Evolutionary conservation across 2,113 vertebrate genomes (phyloP), one percentile per base, ranked within the genome.

Genomic region (Empidonax alnorum): DNA sequence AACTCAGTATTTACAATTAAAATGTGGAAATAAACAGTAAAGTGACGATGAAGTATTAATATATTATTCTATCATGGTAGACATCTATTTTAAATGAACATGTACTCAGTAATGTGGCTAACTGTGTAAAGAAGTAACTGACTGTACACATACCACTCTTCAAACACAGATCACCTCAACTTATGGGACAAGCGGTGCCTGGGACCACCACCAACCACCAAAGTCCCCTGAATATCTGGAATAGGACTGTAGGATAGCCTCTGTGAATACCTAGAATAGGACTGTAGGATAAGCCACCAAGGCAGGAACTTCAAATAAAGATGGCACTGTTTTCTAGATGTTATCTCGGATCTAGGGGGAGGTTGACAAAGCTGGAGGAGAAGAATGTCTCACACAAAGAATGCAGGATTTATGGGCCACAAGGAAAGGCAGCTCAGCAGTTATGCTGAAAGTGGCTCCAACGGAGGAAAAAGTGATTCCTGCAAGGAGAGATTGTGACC

Each of bases 1-100:
- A 77, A 77, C 44, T 78, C 37, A 53, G 22, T 76, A 84, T 58
- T 84, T 90, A 83, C 39, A 81, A 89, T 66, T 95, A 73, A 82
- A 89, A 78, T 92, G 53, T 63, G 53, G 47, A 89, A 95, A 89
- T 81, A 89, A 69, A 33, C 50, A 81, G 8, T 77, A 77, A 93
- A 93, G 90, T 85, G 12, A 33, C 41, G 33, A 46, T 46, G 56
- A 80, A 93, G 23, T 41, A 79, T 14, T 42, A 92, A 71, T 42
- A 75, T 24, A 58, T 84, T 80, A 68, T 73, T 73, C 37, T 72
- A 28, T 61, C 30, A 52, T 83, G 50, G 14, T 31, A 86, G 46
- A 76, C 41, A 80, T 87, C 81, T 91, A 39, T 88, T 87, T 93
- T 62, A 63, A 90, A 89, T 67, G 55, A 93, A 59, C 15, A 50